Evolutionary conservation across 2,888 invertebrate species (phyloP), one percentile per base, ranked within the genome.

Genomic region (Melikaiella ostensackeni): DNA sequence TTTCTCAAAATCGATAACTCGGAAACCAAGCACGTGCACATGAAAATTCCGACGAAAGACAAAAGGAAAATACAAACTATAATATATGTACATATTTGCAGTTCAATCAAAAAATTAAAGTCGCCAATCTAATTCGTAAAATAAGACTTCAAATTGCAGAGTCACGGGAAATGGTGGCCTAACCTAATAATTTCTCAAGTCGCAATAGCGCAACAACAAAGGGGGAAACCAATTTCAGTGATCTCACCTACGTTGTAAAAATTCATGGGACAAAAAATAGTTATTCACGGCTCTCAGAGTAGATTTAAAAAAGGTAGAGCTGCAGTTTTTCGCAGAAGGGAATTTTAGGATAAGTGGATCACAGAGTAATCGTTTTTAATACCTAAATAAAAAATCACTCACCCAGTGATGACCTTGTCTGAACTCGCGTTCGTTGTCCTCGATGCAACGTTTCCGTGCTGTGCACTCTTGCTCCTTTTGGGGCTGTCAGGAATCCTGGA

Each of bases 111-210:
- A 73, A 38, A 62, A 64, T 33, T 8, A 75, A 35, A 66, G 33
- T 13, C 38, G 64, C 35, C 59, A 61, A 64, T 66, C 66, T 62
- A 80, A 61, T 46, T 74, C 46, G 50, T 19, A 13, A 46, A 61
- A 57, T 74, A 62, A 59, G 64, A 74, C 76, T 78, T 86, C 80
- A 88, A 89, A 84, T 77, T 89, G 89, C 89, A 89, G 75, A 87
- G 89, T 89, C 89, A 89, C 88, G 83, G 79, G 80, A 80, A 73
- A 76, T 70, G 79, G 62, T 75, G 66, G 78, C 79, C 84, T 87
- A 87, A 87, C 87, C 87, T 87, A 86, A 81, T 75, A 61, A 38
- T 76, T 50, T 75, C 21, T 33, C 57, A 66, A 75, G 75, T 50
- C 64, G 61, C 66, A 78, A 81, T 80, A 82, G 78, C 75, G 19